A percentile compares a stretch with the other conserved stretches of the same genome.
These are phyloP conservation scores for Drosophila limbata DNA, from an alignment of 2,888 invertebrate genomes.

Conservation along the genomic window DNA sequence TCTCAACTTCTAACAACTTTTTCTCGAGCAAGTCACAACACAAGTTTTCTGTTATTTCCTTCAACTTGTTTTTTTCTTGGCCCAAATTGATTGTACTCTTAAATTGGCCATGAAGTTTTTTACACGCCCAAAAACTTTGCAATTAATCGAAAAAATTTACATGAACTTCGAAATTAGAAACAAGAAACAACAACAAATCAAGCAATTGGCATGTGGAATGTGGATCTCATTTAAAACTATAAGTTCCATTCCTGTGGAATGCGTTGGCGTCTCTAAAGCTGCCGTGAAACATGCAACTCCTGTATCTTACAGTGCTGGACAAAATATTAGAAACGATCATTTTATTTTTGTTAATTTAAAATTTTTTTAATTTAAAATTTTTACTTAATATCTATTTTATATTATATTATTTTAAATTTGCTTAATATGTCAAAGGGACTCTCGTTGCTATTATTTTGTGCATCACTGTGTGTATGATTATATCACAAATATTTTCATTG, in stretches of 20 bases:
- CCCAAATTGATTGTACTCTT: conserved; percentile 17
- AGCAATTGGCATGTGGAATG: conserved; percentile 1
- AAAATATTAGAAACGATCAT: too few species aligned
- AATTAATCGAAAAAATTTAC: conserved; percentile 21
- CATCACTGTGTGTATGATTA: too few species aligned
- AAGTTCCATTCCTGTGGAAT: conserved; percentile 1
- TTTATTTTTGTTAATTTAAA: too few species aligned
- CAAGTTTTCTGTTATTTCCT: conserved; percentile 7
- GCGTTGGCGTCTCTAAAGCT: not conserved
- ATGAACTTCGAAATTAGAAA: conserved; percentile 13
- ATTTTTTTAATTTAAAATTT: too few species aligned
- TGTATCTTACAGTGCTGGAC: too few species aligned
- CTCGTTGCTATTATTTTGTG: too few species aligned
- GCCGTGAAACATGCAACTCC: conserved; percentile 10
- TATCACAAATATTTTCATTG: too few species aligned
- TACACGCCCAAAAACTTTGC: conserved; percentile 4
- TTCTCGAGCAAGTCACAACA: not conserved
- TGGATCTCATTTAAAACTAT: not conserved
- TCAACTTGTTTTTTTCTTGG: conserved; percentile 13
- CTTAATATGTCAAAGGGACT: too few species aligned
- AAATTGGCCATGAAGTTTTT: conserved; percentile 19
- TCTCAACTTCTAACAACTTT: conserved; percentile 47
- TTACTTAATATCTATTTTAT: too few species aligned
- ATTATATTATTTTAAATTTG: too few species aligned
- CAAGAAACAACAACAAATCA: not conserved